A percentile compares a stretch with the other conserved stretches of the same genome.
phyloP scores from a whole-genome alignment of 1,140 invertebrate species.

The Macrosteles quadrilineatus region DNA sequence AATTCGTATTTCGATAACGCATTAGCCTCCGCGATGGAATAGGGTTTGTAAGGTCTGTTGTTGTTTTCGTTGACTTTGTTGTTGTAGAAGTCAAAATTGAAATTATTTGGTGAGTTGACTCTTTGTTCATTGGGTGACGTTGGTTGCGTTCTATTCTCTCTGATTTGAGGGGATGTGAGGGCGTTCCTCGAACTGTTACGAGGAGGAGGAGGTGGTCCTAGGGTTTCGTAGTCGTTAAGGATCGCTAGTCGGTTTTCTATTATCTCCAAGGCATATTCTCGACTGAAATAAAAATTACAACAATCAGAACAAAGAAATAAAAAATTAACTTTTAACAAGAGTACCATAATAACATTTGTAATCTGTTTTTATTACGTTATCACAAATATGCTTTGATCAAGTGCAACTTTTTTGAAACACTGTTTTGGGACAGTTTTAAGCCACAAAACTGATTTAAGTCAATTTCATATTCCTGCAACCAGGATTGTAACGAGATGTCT shows the following conservation, averaged over 20 bases:
- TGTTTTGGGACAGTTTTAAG: too few relatives aligned
- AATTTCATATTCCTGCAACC: too few relatives aligned
- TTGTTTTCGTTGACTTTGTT: background rate
- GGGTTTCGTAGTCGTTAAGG: conserved; percentile 52
- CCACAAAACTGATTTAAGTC: too few relatives aligned
- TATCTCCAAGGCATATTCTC: conserved; percentile 44
- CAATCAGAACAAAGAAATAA: too few relatives aligned
- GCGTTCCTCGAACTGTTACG: conserved; percentile 1
- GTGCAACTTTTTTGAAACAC: too few relatives aligned
- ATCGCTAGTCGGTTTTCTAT: conserved; percentile 55
- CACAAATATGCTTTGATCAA: too few relatives aligned
- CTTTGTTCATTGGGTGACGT: background rate
- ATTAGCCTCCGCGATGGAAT: conserved; percentile 27
- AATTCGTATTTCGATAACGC: conserved; percentile 39
- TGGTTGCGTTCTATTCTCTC: background rate
- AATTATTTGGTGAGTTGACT: background rate
- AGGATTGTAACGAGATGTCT: too few relatives aligned
- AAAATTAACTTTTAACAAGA: too few relatives aligned
- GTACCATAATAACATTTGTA: too few relatives aligned
- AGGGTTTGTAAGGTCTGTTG: conserved; percentile 13
- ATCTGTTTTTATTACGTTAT: too few relatives aligned
- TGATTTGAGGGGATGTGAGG: background rate
- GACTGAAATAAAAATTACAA: conserved; percentile 37
- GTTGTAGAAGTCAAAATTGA: background rate
- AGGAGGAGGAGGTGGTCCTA: conserved; percentile 40